A percentile compares a stretch with the other conserved stretches of the same genome.
Conservation (phyloP, 1,140 invertebrate genomes). For the Trinorchestia longiramus region DNA sequence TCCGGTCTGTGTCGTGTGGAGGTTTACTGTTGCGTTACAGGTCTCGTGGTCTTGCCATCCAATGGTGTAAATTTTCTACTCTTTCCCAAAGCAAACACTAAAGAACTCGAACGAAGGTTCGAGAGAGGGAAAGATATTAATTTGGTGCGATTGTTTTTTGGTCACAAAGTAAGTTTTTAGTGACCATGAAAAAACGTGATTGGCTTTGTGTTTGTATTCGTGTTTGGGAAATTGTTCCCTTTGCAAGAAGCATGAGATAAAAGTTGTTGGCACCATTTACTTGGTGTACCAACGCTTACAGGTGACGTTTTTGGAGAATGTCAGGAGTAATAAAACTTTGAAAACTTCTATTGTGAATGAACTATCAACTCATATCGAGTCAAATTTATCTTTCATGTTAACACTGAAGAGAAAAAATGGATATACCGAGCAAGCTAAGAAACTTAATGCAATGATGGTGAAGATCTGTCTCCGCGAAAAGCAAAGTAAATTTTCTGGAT, state of each 20-base stretch:
- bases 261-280: not conserved
- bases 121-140: not conserved
- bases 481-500: too few species aligned
- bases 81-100: not conserved
- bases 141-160: not conserved
- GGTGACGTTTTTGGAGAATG: not conserved
- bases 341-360: too few species aligned
- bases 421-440: too few species aligned
- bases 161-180: not conserved
- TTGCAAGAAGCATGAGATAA: not conserved
- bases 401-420: too few species aligned
- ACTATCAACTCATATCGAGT: too few species aligned
- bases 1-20: not conserved
- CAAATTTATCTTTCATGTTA: too few species aligned
- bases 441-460: too few species aligned
- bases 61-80: not conserved
- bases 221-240: not conserved
- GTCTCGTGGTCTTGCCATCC: not conserved
- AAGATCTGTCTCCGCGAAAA: too few species aligned
- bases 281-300: not conserved
- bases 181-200: not conserved
- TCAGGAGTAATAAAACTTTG: not conserved
- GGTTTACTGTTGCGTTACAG: not conserved
- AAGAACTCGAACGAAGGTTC: not conserved
- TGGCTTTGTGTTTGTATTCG: not conserved